A percentile compares a stretch with the other conserved stretches of the same genome.
Evolutionary conservation across 2,888 invertebrate genomes (phyloP).

Genomic region (Philhelius pedissequus): DNA sequence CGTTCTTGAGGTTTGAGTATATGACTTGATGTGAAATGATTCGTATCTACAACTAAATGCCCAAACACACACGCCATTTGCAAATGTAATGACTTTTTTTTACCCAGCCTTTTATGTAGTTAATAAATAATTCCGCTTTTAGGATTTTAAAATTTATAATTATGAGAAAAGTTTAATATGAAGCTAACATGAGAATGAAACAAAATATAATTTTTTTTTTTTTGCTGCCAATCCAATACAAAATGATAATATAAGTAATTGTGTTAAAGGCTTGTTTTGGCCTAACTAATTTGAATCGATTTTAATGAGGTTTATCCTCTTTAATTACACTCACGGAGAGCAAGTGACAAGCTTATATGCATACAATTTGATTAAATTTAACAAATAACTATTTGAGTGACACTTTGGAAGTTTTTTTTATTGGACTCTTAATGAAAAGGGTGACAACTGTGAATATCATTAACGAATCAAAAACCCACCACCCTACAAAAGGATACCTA

Average conservation of each 20-base stretch:
- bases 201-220: no score
- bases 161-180: no score
- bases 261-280: neutral
- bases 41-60: no score
- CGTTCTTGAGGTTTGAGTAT: no score
- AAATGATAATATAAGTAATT: neutral
- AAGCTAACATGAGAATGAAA: no score
- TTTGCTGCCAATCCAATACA: neutral
- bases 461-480: neutral
- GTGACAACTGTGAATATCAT: neutral
- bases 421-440: neutral
- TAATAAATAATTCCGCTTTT: no score
- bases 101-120: no score
- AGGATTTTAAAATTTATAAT: no score
- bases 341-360: neutral
- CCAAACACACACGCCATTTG: no score
- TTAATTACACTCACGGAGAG: neutral
- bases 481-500: no score
- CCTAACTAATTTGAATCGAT: neutral
- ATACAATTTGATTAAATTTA: slow-evolving; percentile 11
- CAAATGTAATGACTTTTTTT: no score
- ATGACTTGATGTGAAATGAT: no score
- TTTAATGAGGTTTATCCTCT: neutral
- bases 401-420: neutral
- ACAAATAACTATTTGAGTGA: neutral